Base-by-base conservation (phyloP, 2,113 vertebrate species). In the Platysteira castanea region DNA sequence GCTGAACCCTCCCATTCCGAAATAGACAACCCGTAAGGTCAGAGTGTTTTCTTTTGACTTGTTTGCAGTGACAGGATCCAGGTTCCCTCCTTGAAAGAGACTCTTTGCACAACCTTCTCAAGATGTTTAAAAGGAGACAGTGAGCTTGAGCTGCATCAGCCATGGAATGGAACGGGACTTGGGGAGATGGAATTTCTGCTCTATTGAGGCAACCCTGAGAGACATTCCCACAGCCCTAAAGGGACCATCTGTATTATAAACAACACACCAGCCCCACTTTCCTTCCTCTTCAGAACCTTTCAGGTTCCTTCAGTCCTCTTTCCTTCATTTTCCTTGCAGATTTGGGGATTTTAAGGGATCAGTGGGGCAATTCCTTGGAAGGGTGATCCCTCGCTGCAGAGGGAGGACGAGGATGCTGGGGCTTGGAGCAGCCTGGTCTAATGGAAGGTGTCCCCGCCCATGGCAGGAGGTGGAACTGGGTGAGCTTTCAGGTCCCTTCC, bases 121-220 rank as follows among this genome's bases (percentile, higher is more conserved):
- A 15, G 14, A 16, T 27, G 11, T 22, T 41, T 39, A 13, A 61
- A 77, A 81, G 39, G 17, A 74, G 64, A 10, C 8, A 18, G 28
- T 13, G 41, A 65, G 30, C 50, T 65, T 60, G 76, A 49, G 13
- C n/a, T 65, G n/a, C 37, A 8, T 6, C 23, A 42, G 37, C 13
- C n/a, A 7, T 13, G 4, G 41, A 56, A 31, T 27, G 21, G 23
- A 76, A 35, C 0, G 0, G 27, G 41, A 9, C 26, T 11, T 41
- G 31, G 8, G 15, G 54, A 15, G 39, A 10, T 33, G 31, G 26
- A 27, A 42, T 63, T 90, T 19, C 27, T 69, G 27, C 22, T 49
- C 0, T 24, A 33, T 8, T 42, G 83, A 28, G n/a, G 33, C 13
- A 60, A 21, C 33, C 26, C 33, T 3, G 8, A 11, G 61, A 1